phyloP scores from a whole-genome alignment of 2,113 vertebrate species.

The Tachysurus vachellii region DNA sequence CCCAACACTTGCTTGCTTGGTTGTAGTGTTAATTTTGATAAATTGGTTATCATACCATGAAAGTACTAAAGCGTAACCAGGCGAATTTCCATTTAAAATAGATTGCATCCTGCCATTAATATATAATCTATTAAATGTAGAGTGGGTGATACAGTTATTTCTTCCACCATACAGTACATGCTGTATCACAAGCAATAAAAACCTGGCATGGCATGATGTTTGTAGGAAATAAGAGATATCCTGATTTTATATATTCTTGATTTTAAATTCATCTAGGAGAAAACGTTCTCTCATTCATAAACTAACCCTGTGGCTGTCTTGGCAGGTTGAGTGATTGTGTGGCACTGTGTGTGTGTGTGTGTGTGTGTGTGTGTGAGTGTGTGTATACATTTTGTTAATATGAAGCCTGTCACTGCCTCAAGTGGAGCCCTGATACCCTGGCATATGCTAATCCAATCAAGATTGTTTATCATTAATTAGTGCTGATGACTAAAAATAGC shows the following conservation, averaged over 20 bases:
- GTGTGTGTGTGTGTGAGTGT: slow-evolving; percentile 27
- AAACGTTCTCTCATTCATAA: slow-evolving; percentile 29
- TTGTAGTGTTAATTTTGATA: neutral
- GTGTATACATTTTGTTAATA: slow-evolving; percentile 28
- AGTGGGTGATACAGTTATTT: neutral
- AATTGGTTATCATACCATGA: slow-evolving; percentile 19
- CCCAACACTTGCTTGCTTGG: neutral
- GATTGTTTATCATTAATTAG: slow-evolving; percentile 56
- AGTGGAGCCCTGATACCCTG: slow-evolving; percentile 37
- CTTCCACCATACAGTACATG: neutral
- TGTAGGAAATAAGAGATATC: neutral
- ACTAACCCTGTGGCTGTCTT: neutral
- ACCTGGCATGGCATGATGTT: neutral
- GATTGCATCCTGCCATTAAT: slow-evolving; percentile 4
- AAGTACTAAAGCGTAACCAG: neutral
- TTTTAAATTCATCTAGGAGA: slow-evolving; percentile 34
- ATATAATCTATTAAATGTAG: no score
- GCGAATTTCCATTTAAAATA: slow-evolving; percentile 24
- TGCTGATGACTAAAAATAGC: slow-evolving; percentile 53
- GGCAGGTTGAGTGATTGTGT: slow-evolving; percentile 29
- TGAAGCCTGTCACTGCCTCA: slow-evolving; percentile 41
- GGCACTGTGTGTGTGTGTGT: slow-evolving; percentile 20
- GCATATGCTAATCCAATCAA: slow-evolving; percentile 51
- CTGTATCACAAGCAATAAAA: neutral
- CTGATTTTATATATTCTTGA: neutral